Percentiles rank a stretch among this genome's conserved stretches.
These are phyloP conservation scores for Salvelinus sp. DNA, from an alignment of 2,113 vertebrate species.

Conservation along the genomic window DNA sequence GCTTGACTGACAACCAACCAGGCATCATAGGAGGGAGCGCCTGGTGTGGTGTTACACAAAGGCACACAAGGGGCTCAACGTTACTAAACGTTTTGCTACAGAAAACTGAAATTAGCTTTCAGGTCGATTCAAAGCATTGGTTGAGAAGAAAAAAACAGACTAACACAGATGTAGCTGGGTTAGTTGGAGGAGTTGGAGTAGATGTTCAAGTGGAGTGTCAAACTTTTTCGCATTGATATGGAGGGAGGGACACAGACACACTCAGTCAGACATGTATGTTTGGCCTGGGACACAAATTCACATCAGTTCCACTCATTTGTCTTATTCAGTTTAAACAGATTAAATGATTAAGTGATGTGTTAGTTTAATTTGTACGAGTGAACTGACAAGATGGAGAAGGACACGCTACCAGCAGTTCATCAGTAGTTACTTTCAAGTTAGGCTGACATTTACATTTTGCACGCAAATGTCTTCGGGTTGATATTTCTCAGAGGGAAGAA, in stretches of 20 bases:
- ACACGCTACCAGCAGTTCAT: background rate
- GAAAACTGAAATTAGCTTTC: too few species aligned
- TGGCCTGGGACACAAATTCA: constrained; percentile 9
- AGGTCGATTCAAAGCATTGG: too few species aligned
- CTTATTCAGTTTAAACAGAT: constrained; percentile 40
- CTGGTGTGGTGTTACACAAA: background rate
- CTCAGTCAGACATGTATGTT: background rate
- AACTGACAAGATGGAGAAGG: background rate
- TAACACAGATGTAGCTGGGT: too few species aligned
- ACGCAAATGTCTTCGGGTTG: background rate
- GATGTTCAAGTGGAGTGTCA: background rate
- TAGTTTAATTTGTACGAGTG: constrained; percentile 3
- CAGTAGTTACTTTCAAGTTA: background rate
- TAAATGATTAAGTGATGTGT: constrained; percentile 8
- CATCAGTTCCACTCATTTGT: constrained; percentile 40
- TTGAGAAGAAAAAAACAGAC: too few species aligned
- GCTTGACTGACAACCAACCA: too few species aligned
- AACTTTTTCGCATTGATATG: background rate
- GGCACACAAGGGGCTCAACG: too few species aligned
- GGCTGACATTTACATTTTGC: background rate
- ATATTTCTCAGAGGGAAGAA: background rate
- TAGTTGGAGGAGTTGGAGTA: too few species aligned
- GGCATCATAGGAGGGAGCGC: background rate
- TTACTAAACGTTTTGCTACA: too few species aligned
- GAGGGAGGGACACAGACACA: background rate